Evolutionary conservation across 1,140 invertebrate genomes (phyloP).

Genomic region (Procambarus clarkii): DNA sequence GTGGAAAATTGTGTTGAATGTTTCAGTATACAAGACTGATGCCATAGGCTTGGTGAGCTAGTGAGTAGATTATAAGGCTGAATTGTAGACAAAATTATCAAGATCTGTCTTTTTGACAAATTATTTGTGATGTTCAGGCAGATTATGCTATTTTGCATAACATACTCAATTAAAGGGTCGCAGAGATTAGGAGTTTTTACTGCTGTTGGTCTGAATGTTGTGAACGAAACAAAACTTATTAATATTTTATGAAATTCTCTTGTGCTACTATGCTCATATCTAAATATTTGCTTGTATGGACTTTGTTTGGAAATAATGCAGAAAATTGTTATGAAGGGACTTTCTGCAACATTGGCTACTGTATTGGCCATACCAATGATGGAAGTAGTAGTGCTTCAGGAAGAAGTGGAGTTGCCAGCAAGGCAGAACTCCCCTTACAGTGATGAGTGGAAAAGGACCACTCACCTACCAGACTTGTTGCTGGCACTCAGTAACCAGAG

Average conservation of each 20-base stretch:
- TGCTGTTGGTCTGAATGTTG: too few relatives aligned
- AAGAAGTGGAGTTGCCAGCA: neutral
- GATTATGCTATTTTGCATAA: too few relatives aligned
- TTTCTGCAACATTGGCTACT: neutral
- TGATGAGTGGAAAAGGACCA: neutral
- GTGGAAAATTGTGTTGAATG: too few relatives aligned
- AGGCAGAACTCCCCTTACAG: neutral
- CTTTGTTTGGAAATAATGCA: neutral
- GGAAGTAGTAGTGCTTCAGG: neutral
- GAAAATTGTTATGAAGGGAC: neutral
- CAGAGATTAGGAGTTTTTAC: too few relatives aligned
- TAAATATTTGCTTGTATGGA: neutral
- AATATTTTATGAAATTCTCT: neutral
- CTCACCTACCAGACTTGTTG: constrained; percentile 1
- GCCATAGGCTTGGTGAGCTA: too few relatives aligned
- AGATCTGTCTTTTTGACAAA: too few relatives aligned
- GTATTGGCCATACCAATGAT: neutral
- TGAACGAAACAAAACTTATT: neutral
- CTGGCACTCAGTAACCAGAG: constrained; percentile 22
- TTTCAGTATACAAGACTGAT: too few relatives aligned
- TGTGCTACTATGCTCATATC: constrained; percentile 9
- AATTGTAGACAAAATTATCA: too few relatives aligned
- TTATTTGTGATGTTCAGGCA: too few relatives aligned
- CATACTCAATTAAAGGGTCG: too few relatives aligned
- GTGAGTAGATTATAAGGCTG: too few relatives aligned